Evolutionary conservation across 2,113 vertebrate genomes (phyloP), one percentile per base, ranked within the genome.

Genomic region (Anoplopoma fimbria): DNA sequence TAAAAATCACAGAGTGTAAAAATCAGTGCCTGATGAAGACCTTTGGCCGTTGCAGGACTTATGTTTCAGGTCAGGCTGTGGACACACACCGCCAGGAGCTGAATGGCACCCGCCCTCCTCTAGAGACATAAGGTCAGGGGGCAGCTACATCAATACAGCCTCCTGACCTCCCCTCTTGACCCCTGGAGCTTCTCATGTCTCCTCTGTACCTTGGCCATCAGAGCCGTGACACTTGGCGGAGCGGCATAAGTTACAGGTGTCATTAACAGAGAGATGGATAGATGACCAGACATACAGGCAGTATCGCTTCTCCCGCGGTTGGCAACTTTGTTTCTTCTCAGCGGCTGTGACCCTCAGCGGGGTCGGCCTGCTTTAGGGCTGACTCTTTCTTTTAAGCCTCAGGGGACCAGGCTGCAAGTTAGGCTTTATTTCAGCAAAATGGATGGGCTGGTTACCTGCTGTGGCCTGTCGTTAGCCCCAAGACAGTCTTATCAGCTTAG

Each of bases 391-490:
- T 94, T 94, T 89, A 94, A 93, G 91, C 87, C 91, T 91, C 87
- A 33, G 91, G 92, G 90, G 82, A 82, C 60, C 79, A 2, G 61
- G 84, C 89, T 88, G 70, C 81, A 84, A 84, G 85, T 88, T 58
- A 53, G 87, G 77, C 88, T 95, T 95, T 95, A 95, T 92, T 92
- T 89, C 88, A 80, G 90, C 91, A 90, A 93, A 95, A 93, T 89
- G 89, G 93, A 93, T 82, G 88, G 93, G 90, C 93, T 83, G 83
- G 91, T 83, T 91, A 83, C 93, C 92, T 92, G 93, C 86, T 86
- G 93, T 91, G 93, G 91, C 86, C 90, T 85, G 90, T 93, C 88
- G 82, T 91, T 94, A 93, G 91, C 85, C 91, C 69, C n/a, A 73
- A 88, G 86, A 90, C 85, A 53, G 84, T 60, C 83, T 91, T 91